Evolutionary conservation across 2,113 vertebrate species (phyloP).

Genomic region (Callipepla squamata): DNA sequence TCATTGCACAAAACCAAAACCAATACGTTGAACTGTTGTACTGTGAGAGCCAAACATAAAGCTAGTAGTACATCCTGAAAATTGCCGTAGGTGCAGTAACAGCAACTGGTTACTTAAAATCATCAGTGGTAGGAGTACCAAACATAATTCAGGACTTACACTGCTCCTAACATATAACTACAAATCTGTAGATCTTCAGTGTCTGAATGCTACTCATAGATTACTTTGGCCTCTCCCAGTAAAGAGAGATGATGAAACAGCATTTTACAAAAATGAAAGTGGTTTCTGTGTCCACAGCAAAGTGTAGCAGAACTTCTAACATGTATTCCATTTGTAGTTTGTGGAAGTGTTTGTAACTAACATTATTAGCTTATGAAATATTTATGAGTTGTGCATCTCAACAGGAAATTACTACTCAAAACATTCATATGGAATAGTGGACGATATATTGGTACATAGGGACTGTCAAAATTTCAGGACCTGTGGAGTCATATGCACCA

Average conservation of each 20-base stretch:
- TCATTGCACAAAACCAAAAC: background rate
- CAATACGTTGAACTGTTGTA: background rate
- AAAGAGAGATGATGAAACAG: constrained; percentile 2
- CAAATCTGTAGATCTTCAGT: background rate
- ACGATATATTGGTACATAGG: constrained; percentile 22
- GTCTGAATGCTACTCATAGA: background rate
- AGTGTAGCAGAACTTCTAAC: background rate
- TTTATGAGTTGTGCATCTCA: background rate
- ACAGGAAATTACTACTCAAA: constrained; percentile 17
- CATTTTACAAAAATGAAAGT: constrained; percentile 18
- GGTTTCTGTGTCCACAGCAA: background rate
- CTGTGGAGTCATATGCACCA: background rate
- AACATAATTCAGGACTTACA: background rate
- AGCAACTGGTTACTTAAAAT: background rate
- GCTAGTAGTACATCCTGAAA: background rate
- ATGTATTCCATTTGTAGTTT: background rate
- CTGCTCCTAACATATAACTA: background rate
- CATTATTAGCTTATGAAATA: constrained; percentile 39
- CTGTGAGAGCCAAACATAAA: background rate
- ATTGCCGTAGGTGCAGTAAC: background rate
- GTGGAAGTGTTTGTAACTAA: constrained; percentile 11
- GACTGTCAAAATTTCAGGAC: background rate
- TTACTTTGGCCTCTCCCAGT: background rate
- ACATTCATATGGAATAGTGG: background rate
- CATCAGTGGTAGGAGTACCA: background rate